Conservation (phyloP, 30 jellyfish, hydroid and myxozoan genomes). For the Pelagia noctiluca region DNA sequence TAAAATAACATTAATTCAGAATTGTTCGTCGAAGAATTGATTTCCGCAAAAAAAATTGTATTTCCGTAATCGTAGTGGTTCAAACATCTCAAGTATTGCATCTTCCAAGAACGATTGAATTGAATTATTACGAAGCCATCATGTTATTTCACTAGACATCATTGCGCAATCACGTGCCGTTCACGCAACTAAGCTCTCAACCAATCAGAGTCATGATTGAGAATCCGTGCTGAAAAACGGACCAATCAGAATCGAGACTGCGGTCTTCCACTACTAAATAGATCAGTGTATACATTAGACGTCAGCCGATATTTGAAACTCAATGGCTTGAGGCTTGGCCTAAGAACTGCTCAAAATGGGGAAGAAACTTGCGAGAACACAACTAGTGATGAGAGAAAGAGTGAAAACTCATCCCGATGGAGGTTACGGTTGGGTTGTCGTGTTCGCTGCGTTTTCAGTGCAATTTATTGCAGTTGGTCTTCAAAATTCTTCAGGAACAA, state of each 20-base stretch:
- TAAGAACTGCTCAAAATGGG: background rate
- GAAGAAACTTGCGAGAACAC: constrained; percentile 11
- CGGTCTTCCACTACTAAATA: background rate
- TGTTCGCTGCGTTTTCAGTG: constrained; percentile 82
- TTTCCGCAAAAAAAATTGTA: no score
- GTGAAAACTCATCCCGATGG: constrained; percentile 97
- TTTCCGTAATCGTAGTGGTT: no score
- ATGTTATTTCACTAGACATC: constrained; percentile 16
- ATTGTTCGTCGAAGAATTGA: no score
- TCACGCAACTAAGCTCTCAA: no score
- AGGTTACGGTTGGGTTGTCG: constrained; percentile 98
- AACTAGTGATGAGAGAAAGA: constrained; percentile 10
- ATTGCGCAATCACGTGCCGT: background rate
- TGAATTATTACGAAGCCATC: background rate
- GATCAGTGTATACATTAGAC: constrained; percentile 63
- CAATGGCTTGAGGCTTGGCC: background rate
- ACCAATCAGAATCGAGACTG: constrained; percentile 31
- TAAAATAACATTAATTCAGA: no score
- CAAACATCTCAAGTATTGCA: no score
- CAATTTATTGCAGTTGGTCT: constrained; percentile 91
- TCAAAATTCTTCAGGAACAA: constrained; percentile 95
- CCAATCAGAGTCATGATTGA: no score
- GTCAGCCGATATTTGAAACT: background rate
- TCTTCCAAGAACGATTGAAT: no score
- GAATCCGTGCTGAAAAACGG: no score